Evolutionary conservation across 2,888 invertebrate genomes (phyloP), one percentile per base, ranked within the genome.

Genomic region (Synergus laeviventris): DNA sequence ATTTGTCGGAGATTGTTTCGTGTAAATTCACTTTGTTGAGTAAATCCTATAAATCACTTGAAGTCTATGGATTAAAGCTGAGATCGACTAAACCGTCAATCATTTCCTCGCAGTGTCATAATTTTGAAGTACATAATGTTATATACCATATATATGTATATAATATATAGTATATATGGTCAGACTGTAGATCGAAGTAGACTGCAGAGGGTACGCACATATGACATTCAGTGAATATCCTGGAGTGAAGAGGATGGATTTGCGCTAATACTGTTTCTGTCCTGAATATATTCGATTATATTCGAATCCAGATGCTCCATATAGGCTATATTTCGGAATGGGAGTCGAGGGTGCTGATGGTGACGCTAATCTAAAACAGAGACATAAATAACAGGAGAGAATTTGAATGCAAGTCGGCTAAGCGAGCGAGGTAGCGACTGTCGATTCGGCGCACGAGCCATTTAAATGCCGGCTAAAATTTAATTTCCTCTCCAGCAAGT

Each of bases 351-450:
- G 1, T n/a, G n/a, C 49, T 49, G n/a, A 49, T 56, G 56, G 56
- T 56, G 56, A 56, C 21, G 21, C 56, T 59, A 49, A 70, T 38
- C 36, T 38, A 75, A 79, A 79, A 77, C 74, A 77, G 73, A 74
- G 54, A 61, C 78, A 75, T 80, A 80, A 80, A 80, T 80, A 78
- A 76, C 76, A 75, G 42, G 61, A 75, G 76, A 31, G 60, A 76
- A 76, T 62, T 74, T 66, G 78, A 78, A 75, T 79, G 78, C 59
- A 80, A 81, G 64, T 73, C 36, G 1, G 49, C 38, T 61, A 45
- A 70, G 49, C 49, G 45, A 70, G 49, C 49, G 45, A 70, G 49
- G 31, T 31, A 31, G 49, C 49, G 45, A 70, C 31, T 70, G 70
- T 49, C 70, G 45, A 70, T 70, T 70, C 45, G 70, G 70, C 49